phyloP scores from a whole-genome alignment of 2,113 vertebrate genomes.

The Cynoglossus semilaevis region DNA sequence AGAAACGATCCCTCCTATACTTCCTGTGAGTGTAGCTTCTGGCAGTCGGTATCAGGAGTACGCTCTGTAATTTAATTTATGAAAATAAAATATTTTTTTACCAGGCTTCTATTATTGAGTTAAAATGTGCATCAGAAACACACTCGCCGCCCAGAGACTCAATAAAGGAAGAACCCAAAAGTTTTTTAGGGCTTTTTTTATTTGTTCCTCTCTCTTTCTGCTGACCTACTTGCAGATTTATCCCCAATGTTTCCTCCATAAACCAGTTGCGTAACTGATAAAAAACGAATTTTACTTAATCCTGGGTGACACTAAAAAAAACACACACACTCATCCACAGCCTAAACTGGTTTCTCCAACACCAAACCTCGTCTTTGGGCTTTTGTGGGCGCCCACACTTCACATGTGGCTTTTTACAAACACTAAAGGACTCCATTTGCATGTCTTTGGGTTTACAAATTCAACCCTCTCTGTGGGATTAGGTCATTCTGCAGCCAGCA shows the following conservation, averaged over 20 bases:
- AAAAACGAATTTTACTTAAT: background rate
- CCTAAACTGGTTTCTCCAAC: background rate
- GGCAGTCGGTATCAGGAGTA: background rate
- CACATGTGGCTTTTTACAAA: slow-evolving; percentile 12
- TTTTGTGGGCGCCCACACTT: slow-evolving; percentile 5
- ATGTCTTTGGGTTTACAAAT: slow-evolving; percentile 13
- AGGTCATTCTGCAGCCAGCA: slow-evolving; percentile 28
- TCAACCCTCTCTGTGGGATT: slow-evolving; percentile 17
- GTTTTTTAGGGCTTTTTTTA: too few relatives aligned
- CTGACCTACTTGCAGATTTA: background rate
- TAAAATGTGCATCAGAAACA: background rate
- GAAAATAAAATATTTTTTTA: background rate
- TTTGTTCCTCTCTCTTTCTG: background rate
- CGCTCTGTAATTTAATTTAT: background rate
- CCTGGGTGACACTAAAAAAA: slow-evolving; percentile 10
- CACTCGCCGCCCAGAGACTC: background rate
- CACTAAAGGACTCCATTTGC: slow-evolving; percentile 2
- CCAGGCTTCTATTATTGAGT: background rate
- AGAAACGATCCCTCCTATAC: slow-evolving; percentile 21
- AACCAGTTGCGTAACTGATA: background rate
- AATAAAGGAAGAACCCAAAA: background rate
- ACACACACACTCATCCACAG: background rate
- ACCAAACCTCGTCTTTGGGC: slow-evolving; percentile 1
- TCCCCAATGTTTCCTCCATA: background rate
- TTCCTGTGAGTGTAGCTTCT: background rate